phyloP scores from a whole-genome alignment of 2,797 vertebrate genomes.

The Muscicapa striata region DNA sequence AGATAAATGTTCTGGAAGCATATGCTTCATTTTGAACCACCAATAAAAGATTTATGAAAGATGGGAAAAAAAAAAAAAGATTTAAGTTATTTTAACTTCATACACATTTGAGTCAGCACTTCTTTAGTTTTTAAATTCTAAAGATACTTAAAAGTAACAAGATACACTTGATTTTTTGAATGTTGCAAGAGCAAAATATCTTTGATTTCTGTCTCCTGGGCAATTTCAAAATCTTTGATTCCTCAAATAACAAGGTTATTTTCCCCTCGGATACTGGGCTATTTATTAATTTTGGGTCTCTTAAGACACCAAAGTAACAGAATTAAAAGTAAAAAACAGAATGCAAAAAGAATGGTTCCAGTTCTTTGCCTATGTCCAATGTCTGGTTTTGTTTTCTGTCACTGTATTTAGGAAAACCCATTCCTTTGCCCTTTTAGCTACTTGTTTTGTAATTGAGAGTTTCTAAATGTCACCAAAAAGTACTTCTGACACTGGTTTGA shows the following conservation, averaged over 20 bases:
- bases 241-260: neutral
- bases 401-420: neutral
- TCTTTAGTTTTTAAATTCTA: neutral
- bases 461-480: constrained; percentile 19
- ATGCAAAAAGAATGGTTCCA: neutral
- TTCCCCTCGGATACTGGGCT: neutral
- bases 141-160: neutral
- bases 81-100: neutral
- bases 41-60: neutral
- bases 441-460: constrained; percentile 5
- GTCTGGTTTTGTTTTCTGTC: neutral
- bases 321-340: neutral
- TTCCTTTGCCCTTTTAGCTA: constrained; percentile 17
- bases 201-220: neutral
- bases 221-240: neutral
- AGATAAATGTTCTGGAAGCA: neutral
- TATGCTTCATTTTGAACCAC: neutral
- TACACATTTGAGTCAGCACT: neutral
- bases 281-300: neutral
- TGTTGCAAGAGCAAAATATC: neutral
- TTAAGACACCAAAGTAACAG: neutral
- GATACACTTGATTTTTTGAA: neutral
- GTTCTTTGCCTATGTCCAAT: neutral
- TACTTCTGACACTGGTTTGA: neutral
- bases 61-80: neutral